Percentiles rank a stretch among this genome's conserved stretches.
Conservation (phyloP, 2,888 invertebrate genomes). For the Uloborus plumipes region DNA sequence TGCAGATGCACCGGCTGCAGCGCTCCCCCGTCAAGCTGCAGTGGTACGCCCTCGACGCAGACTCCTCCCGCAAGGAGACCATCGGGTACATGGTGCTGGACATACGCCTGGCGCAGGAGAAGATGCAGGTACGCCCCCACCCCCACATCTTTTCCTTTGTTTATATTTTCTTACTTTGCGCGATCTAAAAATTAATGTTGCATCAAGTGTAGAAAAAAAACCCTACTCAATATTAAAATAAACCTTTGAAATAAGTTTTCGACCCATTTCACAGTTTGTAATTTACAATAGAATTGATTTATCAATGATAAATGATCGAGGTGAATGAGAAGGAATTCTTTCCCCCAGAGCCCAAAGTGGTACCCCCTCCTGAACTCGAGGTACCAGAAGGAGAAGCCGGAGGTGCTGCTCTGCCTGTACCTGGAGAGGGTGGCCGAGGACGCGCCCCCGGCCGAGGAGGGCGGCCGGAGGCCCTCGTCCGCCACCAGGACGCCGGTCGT, state of each 20-base stretch:
- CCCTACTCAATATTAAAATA: too few relatives aligned
- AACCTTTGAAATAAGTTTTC: too few relatives aligned
- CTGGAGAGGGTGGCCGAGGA: slow-evolving; percentile 71
- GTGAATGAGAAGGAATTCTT: too few relatives aligned
- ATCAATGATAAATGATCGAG: too few relatives aligned
- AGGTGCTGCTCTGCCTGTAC: slow-evolving; percentile 71
- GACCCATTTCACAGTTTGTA: too few relatives aligned
- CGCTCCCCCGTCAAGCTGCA: slow-evolving; percentile 72
- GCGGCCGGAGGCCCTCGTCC: slow-evolving; percentile 11
- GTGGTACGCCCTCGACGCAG: slow-evolving; percentile 71
- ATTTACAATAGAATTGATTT: too few relatives aligned
- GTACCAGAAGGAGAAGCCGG: slow-evolving; percentile 71
- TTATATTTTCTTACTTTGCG: too few relatives aligned
- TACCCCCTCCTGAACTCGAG: slow-evolving; percentile 72
- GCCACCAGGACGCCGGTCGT: background rate
- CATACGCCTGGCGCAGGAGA: slow-evolving; percentile 70
- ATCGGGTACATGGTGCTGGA: slow-evolving; percentile 73
- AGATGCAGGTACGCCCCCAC: slow-evolving; percentile 52
- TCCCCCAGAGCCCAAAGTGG: slow-evolving; percentile 71
- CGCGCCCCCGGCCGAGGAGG: slow-evolving; percentile 19
- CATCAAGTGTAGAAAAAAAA: too few relatives aligned
- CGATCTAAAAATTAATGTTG: too few relatives aligned
- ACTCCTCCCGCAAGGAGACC: slow-evolving; percentile 70
- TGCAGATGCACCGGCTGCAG: slow-evolving; percentile 72
- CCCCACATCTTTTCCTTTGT: too few relatives aligned